Conservation (phyloP, 2,888 invertebrate species). For the Drosophila sordidula region DNA sequence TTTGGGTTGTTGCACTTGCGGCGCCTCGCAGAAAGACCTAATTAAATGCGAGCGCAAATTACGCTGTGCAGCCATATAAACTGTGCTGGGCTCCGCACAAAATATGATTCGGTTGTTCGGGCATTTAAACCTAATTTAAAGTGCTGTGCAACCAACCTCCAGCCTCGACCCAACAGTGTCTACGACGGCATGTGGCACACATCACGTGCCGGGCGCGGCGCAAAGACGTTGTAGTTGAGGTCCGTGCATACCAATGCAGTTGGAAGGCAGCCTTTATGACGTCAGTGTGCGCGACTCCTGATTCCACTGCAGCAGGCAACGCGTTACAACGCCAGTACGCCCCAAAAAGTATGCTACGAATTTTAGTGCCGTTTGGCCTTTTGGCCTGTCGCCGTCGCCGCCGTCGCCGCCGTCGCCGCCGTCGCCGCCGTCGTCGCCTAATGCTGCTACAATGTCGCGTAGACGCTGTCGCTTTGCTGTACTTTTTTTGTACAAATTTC, state of each 20-base stretch:
- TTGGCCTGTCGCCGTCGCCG: constrained; percentile 25
- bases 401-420: constrained; percentile 10
- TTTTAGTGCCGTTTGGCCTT: constrained; percentile 52
- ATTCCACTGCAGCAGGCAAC: constrained; percentile 23
- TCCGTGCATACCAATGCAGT: constrained; percentile 78
- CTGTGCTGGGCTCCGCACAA: constrained; percentile 31
- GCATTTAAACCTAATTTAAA: constrained; percentile 74
- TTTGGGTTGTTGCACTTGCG: constrained; percentile 75
- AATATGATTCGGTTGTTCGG: constrained; percentile 31
- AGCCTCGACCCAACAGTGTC: background rate
- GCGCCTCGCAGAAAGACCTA: constrained; percentile 60
- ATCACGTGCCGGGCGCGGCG: constrained; percentile 69
- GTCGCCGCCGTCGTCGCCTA: constrained; percentile 46
- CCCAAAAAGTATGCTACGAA: constrained; percentile 68
- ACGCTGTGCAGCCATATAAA: constrained; percentile 54
- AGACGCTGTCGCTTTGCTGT: constrained; percentile 46
- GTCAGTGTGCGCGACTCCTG: constrained; percentile 64
- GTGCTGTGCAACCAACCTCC: constrained; percentile 17
- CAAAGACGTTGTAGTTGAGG: constrained; percentile 72
- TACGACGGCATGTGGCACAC: constrained; percentile 72
- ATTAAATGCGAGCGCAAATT: constrained; percentile 66
- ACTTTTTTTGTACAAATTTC: constrained; percentile 79
- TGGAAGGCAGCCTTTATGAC: constrained; percentile 62
- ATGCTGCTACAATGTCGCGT: constrained; percentile 70
- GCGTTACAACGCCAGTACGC: constrained; percentile 17